Conservation (phyloP, 2,888 invertebrate species). For the Melieria crassipennis region DNA sequence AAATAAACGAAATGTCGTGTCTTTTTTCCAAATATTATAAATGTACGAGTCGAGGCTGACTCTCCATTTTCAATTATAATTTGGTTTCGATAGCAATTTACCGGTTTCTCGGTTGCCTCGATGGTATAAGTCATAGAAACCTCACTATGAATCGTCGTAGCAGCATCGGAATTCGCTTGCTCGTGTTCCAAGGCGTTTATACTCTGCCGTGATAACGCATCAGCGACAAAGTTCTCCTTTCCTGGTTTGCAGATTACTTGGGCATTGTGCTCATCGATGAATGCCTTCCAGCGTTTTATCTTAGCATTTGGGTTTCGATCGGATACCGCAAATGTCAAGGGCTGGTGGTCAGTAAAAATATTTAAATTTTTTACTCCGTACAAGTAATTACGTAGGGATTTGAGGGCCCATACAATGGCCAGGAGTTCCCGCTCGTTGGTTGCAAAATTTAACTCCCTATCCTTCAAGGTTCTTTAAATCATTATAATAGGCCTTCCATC, state of each 20-base stretch:
- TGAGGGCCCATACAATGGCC: too few relatives aligned
- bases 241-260: conserved; percentile 27
- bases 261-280: conserved; percentile 22
- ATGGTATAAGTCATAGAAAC: conserved; percentile 40
- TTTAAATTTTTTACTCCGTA: too few relatives aligned
- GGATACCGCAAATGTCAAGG: conserved; percentile 30
- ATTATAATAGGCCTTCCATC: too few relatives aligned
- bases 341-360: too few relatives aligned
- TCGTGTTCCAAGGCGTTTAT: conserved; percentile 21
- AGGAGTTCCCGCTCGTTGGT: too few relatives aligned
- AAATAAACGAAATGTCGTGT: conserved; percentile 33
- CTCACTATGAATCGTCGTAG: conserved; percentile 36
- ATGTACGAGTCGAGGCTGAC: conserved; percentile 14
- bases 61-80: conserved; percentile 37
- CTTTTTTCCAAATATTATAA: conserved; percentile 37
- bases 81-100: conserved; percentile 44
- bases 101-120: conserved; percentile 39
- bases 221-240: conserved; percentile 26
- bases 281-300: conserved; percentile 28
- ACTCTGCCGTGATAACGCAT: conserved; percentile 26
- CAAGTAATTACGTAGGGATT: too few relatives aligned
- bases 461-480: too few relatives aligned
- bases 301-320: conserved; percentile 30
- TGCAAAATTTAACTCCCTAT: too few relatives aligned
- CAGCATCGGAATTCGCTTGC: conserved; percentile 22